Evolutionary conservation across 2,797 vertebrate species (phyloP).

Genomic region (Chaenodraco wilsoni): DNA sequence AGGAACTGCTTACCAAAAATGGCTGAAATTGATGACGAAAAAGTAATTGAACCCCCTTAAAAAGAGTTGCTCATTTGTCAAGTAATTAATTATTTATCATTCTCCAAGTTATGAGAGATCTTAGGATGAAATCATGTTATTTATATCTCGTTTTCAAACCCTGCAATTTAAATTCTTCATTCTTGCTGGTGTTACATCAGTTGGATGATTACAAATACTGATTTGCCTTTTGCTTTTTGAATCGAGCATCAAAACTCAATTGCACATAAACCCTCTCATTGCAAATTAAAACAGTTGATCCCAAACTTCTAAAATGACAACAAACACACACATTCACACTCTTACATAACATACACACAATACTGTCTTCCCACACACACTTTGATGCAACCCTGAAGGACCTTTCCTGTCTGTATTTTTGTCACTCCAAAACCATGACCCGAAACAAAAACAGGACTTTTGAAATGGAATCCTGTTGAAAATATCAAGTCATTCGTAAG

Average conservation of each 20-base stretch:
- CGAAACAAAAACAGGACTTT: neutral
- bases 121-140: neutral
- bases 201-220: constrained; percentile 11
- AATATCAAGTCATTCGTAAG: neutral
- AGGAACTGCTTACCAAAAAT: neutral
- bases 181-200: neutral
- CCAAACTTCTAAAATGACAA: constrained; percentile 3
- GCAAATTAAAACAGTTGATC: constrained; percentile 21
- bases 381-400: constrained; percentile 14
- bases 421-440: constrained; percentile 20
- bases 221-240: neutral
- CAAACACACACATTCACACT: constrained; percentile 18
- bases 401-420: constrained; percentile 7
- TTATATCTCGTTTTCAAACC: constrained; percentile 1
- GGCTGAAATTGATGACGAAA: neutral
- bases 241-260: neutral
- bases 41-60: neutral
- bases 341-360: neutral
- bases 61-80: neutral
- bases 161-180: neutral
- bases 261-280: constrained; percentile 2
- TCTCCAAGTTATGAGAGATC: neutral
- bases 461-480: neutral
- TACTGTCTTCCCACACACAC: constrained; percentile 5
- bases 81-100: neutral